Base-by-base conservation (phyloP, 2,113 vertebrate genomes). In the Microcebus jonahi region DNA sequence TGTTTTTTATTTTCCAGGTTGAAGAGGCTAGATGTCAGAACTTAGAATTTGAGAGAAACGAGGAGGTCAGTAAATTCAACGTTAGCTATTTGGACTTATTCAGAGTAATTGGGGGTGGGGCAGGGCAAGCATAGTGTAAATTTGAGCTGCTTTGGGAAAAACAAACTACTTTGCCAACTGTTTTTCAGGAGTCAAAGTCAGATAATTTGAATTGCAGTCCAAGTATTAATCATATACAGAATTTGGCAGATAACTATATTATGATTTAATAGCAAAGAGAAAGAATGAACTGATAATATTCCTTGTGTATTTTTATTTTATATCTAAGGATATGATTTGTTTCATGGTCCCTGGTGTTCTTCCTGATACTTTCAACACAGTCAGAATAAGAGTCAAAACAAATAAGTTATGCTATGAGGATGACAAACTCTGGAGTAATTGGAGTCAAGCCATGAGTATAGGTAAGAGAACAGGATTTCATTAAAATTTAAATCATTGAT, bases 321-420 rank as follows among this genome's bases (percentile, higher is more conserved):
- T 92, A 57, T 95, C 59, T 88, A 96, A 98, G 97, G 93, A 29
- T 61, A 84, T 77, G 94, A 87, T 76, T 90, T 98, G 97, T 93
- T 96, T 97, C 88, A 57, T 79, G 45, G 25, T 96, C 65, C 86
- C 91, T 1, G 85, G 91, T 36, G 23, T 95, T 50, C 50, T 87
- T 83, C 83, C 84, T 71, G 94, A 96, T 77, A 53, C 94, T 88
- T 67, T 90, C 73, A 94, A 95, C 67, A 96, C 95, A 61, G 95
- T 97, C 89, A 95, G 97, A 94, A 90, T 98, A 81, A 97, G 97
- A 96, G 96, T 95, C 83, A 97, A 96, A 93, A 94, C 97, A 65
- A 98, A 93, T 87, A 97, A 63, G 10, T 81, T 93, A 3, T 98
- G 98, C 93, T 98, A 93, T 57, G 97, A 97, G 5, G 95, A 97